Percentiles rank a stretch among this genome's conserved stretches.
Evolutionary conservation across 2,113 vertebrate genomes (phyloP).

Genomic region (Poicephalus meyeri): DNA sequence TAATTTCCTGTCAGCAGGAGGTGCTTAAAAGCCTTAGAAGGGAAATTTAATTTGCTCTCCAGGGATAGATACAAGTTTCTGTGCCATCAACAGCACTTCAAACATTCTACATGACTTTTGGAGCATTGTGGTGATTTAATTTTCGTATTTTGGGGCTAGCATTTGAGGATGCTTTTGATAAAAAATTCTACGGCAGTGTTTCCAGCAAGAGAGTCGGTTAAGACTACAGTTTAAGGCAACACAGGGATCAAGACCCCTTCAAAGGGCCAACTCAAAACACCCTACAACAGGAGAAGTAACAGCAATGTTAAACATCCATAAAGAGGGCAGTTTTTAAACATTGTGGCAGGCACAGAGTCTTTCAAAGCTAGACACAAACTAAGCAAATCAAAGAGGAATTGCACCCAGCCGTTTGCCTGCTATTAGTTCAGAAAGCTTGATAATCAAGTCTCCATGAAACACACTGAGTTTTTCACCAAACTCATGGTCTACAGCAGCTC

Average conservation of each 20-base stretch:
- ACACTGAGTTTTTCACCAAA: background rate
- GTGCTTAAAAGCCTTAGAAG: background rate
- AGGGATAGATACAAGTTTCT: background rate
- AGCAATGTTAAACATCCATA: fast-evolving
- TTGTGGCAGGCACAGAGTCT: background rate
- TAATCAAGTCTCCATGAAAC: background rate
- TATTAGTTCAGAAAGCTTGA: background rate
- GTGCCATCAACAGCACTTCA: background rate
- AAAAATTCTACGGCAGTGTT: background rate
- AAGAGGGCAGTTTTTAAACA: background rate
- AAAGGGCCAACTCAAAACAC: background rate
- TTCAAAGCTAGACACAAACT: background rate
- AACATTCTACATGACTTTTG: background rate
- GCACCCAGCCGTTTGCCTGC: background rate
- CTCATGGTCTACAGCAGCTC: background rate
- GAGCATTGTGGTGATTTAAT: background rate
- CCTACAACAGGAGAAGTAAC: background rate
- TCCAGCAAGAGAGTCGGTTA: background rate
- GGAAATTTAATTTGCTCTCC: background rate
- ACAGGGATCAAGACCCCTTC: background rate
- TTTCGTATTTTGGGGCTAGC: background rate
- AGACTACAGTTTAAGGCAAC: background rate
- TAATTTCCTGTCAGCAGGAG: background rate
- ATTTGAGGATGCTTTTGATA: background rate
- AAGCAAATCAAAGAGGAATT: background rate